These are phyloP conservation scores for Microctenopoma stevenorrisi DNA, from an alignment of 2,797 vertebrate species.

Conservation along the genomic window DNA sequence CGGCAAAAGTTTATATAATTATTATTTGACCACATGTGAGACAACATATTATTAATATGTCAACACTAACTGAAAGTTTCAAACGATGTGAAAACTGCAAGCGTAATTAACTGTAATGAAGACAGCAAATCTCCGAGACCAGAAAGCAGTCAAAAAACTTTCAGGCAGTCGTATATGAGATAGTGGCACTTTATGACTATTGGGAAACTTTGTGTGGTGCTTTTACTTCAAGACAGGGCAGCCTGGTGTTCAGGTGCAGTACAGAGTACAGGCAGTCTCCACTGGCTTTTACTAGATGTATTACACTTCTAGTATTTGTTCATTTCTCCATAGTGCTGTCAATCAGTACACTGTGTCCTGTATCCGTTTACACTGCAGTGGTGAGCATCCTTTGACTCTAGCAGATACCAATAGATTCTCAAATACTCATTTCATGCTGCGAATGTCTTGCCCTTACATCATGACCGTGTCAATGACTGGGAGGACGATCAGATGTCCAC, in stretches of 20 bases:
- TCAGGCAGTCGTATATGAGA: too few species aligned
- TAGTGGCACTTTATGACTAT: too few species aligned
- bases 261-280: too few species aligned
- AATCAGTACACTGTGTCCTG: neutral
- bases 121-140: too few species aligned
- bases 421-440: slow-evolving; percentile 23
- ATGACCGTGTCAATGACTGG: slow-evolving; percentile 19
- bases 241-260: too few species aligned
- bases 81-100: too few species aligned
- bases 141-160: too few species aligned
- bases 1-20: neutral
- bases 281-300: neutral
- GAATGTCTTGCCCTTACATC: neutral
- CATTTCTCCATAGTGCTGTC: neutral
- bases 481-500: slow-evolving; percentile 58
- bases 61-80: too few species aligned
- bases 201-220: too few species aligned
- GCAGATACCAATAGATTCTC: slow-evolving; percentile 40
- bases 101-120: too few species aligned
- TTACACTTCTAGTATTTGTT: neutral
- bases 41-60: too few species aligned
- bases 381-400: slow-evolving; percentile 31
- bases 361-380: slow-evolving; percentile 31
- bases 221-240: too few species aligned
- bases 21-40: neutral